Base-by-base conservation (phyloP, 2,113 vertebrate species). In the Tachysurus vachellii region DNA sequence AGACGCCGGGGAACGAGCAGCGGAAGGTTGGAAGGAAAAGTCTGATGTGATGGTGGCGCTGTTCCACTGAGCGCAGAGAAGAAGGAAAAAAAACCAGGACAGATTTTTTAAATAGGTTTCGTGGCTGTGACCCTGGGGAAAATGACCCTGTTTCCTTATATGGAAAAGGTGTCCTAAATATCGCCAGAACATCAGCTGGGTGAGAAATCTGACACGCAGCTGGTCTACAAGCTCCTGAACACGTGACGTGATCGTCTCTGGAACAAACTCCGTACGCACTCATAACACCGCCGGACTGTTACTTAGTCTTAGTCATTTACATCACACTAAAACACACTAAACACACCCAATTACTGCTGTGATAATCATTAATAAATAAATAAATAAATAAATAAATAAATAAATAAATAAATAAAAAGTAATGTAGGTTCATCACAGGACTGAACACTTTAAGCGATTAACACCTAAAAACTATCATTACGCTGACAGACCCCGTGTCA, bases 101-200 rank as follows among this genome's bases (percentile, higher is more conserved):
- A 88, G 86, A 64, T 64, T 61, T 84, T 86, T 85, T 89, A 89
- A 90, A 88, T 90, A 85, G 88, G 88, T 88, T 90, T 86, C 84
- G 89, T 90, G 86, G 88, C 81, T 89, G 77, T 26, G 85, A 89
- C 90, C 76, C 62, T 56, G 54, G 90, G 86, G 90, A 89, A 84
- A 89, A 88, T 84, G 86, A 59, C 84, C 88, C 87, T 79, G 86
- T 88, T 90, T 90, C 90, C 84, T 89, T 90, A 89, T 90, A 89
- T 85, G 90, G 90, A 90, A 87, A 82, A 84, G 53, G 84, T 89
- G 90, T 82, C 90, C 90, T 90, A 81, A 82, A 89, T 89, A 57
- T 89, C 80, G 75, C 79, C 59, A 17, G 44, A 80, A 68, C 88
- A 71, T 80, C 84, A 80, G 62, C 76, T 53, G 71, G 80, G 82